phyloP scores from a whole-genome alignment of 2,113 vertebrate species.

The Zosterops lateralis region DNA sequence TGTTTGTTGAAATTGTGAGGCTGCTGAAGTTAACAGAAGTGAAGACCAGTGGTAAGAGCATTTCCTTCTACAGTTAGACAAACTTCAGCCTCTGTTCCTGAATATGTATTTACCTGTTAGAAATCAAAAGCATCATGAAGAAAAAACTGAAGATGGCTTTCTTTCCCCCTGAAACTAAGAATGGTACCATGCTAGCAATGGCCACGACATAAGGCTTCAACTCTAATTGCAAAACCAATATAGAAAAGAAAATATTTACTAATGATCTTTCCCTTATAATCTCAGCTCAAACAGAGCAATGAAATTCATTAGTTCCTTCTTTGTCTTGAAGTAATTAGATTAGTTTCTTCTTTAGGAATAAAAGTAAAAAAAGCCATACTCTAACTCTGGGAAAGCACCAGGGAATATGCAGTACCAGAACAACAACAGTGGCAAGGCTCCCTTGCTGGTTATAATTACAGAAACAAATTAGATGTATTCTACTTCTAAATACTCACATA shows the following conservation, averaged over 20 bases:
- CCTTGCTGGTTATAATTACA: slow-evolving; percentile 2
- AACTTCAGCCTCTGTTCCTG: background rate
- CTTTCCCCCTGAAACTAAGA: background rate
- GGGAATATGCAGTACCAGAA: slow-evolving; percentile 7
- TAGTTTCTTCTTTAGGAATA: background rate
- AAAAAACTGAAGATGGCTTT: background rate
- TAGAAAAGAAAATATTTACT: background rate
- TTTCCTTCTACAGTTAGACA: background rate
- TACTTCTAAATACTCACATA: background rate
- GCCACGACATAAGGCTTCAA: background rate
- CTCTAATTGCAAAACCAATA: background rate
- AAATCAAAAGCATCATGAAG: background rate
- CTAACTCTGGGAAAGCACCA: background rate
- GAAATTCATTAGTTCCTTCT: background rate
- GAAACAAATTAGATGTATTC: background rate
- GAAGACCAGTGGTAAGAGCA: background rate
- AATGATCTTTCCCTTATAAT: background rate
- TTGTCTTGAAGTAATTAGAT: slow-evolving; percentile 21
- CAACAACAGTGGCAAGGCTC: slow-evolving; percentile 1
- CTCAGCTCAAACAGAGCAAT: background rate
- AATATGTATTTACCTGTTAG: background rate
- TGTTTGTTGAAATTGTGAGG: background rate
- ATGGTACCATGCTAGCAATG: background rate
- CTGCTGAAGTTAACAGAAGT: background rate
- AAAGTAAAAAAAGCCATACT: background rate